phyloP scores from a whole-genome alignment of 2,888 invertebrate species.

The Ormyrus thymus region DNA sequence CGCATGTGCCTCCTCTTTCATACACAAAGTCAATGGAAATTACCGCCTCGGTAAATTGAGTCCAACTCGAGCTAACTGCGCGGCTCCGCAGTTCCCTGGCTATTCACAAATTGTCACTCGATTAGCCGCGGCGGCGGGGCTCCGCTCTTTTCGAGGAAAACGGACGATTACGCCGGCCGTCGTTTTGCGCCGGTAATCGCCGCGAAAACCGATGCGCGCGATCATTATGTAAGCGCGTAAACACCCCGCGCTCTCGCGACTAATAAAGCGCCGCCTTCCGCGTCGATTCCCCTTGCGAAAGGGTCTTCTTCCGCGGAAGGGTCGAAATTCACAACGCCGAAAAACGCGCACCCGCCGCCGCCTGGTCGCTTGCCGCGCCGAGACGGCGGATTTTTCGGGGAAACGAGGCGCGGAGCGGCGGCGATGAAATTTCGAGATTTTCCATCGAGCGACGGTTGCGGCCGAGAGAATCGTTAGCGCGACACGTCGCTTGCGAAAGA shows the following conservation, averaged over 20 bases:
- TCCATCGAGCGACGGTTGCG: constrained; percentile 12
- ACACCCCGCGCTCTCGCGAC: too few relatives aligned
- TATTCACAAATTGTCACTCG: constrained; percentile 56
- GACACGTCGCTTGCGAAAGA: neutral
- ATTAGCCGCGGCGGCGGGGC: constrained; percentile 32
- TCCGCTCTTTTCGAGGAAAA: constrained; percentile 46
- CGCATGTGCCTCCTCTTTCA: neutral
- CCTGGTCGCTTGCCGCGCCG: too few relatives aligned
- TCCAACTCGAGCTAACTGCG: constrained; percentile 54
- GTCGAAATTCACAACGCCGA: too few relatives aligned
- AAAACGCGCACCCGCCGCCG: too few relatives aligned
- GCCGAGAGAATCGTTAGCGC: too few relatives aligned
- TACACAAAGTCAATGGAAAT: constrained; percentile 50
- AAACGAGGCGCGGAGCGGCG: too few relatives aligned
- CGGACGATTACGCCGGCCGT: constrained; percentile 26
- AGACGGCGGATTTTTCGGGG: too few relatives aligned
- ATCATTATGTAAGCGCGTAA: neutral
- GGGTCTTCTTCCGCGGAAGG: too few relatives aligned
- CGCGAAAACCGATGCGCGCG: neutral
- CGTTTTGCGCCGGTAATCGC: neutral
- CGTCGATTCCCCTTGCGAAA: too few relatives aligned
- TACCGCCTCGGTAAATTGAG: constrained; percentile 56
- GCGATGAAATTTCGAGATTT: neutral
- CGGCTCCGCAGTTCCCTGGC: constrained; percentile 19
- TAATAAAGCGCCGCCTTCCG: too few relatives aligned